These are phyloP conservation scores for Drosophila lutescens DNA, from an alignment of 2,888 invertebrate species.

Conservation along the genomic window DNA sequence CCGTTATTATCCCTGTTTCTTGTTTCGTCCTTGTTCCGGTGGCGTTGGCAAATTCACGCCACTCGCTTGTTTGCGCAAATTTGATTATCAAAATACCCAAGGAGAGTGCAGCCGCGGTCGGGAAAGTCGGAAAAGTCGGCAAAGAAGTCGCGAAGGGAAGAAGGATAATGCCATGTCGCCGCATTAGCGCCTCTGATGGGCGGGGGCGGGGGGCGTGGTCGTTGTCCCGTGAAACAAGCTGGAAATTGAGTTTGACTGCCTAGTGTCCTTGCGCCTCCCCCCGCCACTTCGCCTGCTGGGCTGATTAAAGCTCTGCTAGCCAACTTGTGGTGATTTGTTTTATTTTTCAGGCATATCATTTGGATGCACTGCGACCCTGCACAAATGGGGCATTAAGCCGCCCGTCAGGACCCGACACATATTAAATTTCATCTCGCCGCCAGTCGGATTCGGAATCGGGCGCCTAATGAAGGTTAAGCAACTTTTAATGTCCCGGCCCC, in stretches of 20 bases:
- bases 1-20: conserved; percentile 29
- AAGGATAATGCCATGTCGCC: conserved; percentile 70
- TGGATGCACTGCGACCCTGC: conserved; percentile 65
- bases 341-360: conserved; percentile 74
- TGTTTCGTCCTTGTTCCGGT: conserved; percentile 8
- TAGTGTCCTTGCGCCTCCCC: background rate
- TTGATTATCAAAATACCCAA: conserved; percentile 75
- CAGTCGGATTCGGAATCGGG: conserved; percentile 49
- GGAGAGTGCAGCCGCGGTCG: conserved; percentile 21
- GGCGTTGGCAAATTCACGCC: conserved; percentile 56
- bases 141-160: conserved; percentile 15
- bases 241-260: conserved; percentile 58
- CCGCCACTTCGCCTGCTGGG: conserved; percentile 3
- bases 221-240: conserved; percentile 58
- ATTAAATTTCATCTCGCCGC: conserved; percentile 73
- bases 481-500: conserved; percentile 72
- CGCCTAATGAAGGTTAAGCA: conserved; percentile 79
- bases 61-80: conserved; percentile 75
- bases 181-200: conserved; percentile 55
- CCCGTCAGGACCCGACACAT: conserved; percentile 67
- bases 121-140: conserved; percentile 1
- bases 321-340: conserved; percentile 72
- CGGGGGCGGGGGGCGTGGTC: conserved; percentile 9
- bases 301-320: conserved; percentile 59
- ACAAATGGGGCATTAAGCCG: conserved; percentile 75